Evolutionary conservation across 2,113 vertebrate species (phyloP), one percentile per base, ranked within the genome.

Genomic region (Sterna hirundo): DNA sequence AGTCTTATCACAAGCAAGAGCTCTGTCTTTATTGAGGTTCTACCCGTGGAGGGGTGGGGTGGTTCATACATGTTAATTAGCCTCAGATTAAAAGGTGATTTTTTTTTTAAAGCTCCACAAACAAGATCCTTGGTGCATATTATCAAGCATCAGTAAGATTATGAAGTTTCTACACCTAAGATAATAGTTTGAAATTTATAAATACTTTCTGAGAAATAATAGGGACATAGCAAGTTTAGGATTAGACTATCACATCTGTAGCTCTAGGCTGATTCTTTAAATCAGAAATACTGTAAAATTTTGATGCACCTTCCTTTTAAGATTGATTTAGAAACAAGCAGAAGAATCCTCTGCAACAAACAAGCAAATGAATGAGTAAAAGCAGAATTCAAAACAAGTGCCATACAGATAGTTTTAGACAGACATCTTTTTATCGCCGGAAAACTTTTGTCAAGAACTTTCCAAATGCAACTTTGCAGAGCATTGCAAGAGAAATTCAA

Each of bases 311-410:
- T 61, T 80, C 40, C 15, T 60, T 83, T 91, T 44, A 71, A 76
- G 52, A 36, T 23, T 82, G 36, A 66, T 69, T 90, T 68, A 92
- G 66, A 90, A 94, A 64, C 15, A 89, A 88, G 77, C 0, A 10
- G 21, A 90, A n/a, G 32, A 70, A 9, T 4, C 3, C 5, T 70
- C n/a, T 68, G 26, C 38, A 83, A 75, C 21, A 86, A 93, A 40
- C 42, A 88, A 76, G 42, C 10, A 83, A 90, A 90, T 76, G 17
- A 95, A 76, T 64, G 88, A 90, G 23, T 86, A 93, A 92, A 91
- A 90, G 6, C 9, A 76, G 44, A 84, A 76, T 87, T 94, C 29
- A 68, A 62, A 93, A 10, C 22, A 61, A 61, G 8, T 64, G 23
- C 38, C 71, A 64, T 47, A 9, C 5, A 54, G 30, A 51, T 7